Conservation (phyloP, 1,140 invertebrate genomes). For the Drosophila ambigua region DNA sequence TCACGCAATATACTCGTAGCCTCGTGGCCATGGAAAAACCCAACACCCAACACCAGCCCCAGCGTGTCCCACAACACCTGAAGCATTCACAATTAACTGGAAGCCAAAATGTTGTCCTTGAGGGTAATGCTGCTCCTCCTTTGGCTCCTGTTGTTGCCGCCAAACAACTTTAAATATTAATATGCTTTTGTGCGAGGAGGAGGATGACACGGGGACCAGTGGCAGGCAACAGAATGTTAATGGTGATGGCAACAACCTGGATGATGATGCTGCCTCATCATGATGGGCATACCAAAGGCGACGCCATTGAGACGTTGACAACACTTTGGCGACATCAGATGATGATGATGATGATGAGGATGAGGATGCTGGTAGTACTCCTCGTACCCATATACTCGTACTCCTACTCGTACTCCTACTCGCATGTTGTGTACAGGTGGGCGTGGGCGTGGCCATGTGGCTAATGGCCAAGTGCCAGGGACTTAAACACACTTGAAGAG, state of each 20-base stretch:
- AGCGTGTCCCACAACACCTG: slow-evolving; percentile 10
- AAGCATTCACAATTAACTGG: slow-evolving; percentile 70
- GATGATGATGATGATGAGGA: slow-evolving; percentile 11
- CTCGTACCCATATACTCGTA: background rate
- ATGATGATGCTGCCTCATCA: slow-evolving; percentile 17
- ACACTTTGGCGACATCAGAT: slow-evolving; percentile 48
- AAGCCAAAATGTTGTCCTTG: slow-evolving; percentile 68
- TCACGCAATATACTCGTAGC: slow-evolving; percentile 42
- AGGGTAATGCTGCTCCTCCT: slow-evolving; percentile 18
- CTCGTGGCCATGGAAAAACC: slow-evolving; percentile 4
- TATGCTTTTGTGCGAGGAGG: slow-evolving; percentile 48
- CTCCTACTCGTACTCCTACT: too few species aligned
- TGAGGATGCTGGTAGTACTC: slow-evolving; percentile 24
- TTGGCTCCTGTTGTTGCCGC: slow-evolving; percentile 18
- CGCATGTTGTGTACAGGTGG: background rate
- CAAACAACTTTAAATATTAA: slow-evolving; percentile 74
- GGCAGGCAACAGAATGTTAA: background rate
- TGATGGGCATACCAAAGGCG: slow-evolving; percentile 26
- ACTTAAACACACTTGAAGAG: slow-evolving; percentile 65
- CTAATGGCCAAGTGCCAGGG: slow-evolving; percentile 68
- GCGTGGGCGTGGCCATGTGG: slow-evolving; percentile 16
- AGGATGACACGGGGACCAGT: slow-evolving; percentile 27
- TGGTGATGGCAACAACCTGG: slow-evolving; percentile 36
- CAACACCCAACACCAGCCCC: background rate
- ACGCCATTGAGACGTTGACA: slow-evolving; percentile 51